Conservation (phyloP, 2,888 invertebrate genomes). For the Orthosia gothica region DNA sequence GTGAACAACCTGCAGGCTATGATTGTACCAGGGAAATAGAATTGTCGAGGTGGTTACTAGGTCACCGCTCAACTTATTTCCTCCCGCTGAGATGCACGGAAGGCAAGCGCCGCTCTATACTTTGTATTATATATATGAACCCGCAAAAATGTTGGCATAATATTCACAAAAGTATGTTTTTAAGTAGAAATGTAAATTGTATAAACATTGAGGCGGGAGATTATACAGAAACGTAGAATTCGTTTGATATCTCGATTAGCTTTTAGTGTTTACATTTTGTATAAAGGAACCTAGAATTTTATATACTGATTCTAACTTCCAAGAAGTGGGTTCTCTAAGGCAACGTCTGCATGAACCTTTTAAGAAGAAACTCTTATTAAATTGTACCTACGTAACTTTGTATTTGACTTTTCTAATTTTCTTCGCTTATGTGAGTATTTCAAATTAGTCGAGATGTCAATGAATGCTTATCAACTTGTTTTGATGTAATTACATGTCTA, state of each 20-base stretch:
- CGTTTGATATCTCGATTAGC: background rate
- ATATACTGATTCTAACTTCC: background rate
- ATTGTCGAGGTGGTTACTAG: constrained; percentile 54
- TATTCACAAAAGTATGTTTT: constrained; percentile 26
- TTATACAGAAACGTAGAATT: constrained; percentile 5
- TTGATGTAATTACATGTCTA: constrained; percentile 51
- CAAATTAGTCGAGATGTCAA: constrained; percentile 54
- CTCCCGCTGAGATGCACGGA: constrained; percentile 25
- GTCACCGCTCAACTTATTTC: constrained; percentile 55
- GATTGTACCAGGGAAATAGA: constrained; percentile 37
- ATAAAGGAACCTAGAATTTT: background rate
- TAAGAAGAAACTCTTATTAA: constrained; percentile 29
- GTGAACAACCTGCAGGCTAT: constrained; percentile 24
- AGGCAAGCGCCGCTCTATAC: constrained; percentile 23
- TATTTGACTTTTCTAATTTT: constrained; percentile 48
- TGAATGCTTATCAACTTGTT: constrained; percentile 61
- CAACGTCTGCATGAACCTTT: constrained; percentile 22
- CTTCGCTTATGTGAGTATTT: constrained; percentile 52
- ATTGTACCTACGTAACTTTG: constrained; percentile 40
- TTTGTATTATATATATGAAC: constrained; percentile 29
- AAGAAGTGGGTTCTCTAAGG: background rate
- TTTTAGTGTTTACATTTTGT: background rate
- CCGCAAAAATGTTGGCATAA: constrained; percentile 43
- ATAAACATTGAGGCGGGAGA: background rate
- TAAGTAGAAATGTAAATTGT: background rate